Evolutionary conservation across 2,888 invertebrate genomes (phyloP), one percentile per base, ranked within the genome.

Genomic region (Penaeus monodon): DNA sequence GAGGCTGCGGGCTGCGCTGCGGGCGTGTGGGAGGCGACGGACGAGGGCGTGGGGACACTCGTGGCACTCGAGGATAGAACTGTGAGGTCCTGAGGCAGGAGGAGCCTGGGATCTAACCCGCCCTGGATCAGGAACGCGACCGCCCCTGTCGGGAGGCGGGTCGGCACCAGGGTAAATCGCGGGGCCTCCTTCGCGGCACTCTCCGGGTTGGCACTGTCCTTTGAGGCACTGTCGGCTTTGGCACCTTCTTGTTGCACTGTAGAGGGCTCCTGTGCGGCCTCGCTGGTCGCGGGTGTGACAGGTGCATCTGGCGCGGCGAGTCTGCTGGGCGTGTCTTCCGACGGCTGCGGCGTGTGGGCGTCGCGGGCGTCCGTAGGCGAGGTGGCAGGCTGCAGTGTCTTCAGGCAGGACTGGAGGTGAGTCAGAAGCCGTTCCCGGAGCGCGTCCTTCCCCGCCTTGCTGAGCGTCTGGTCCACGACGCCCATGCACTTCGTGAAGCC

Each of bases 101-200:
- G 70, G 70, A 70, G 70, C 2, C 29, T 0, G 27, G 78, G 57
- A 2, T 38, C 78, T 1, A 78, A 29, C 49, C 81, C 80, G 12
- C 88, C 88, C 22, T 84, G 76, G 29, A 88, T 38, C 22, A 88
- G 27, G 57, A 88, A 88, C 22, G 88, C 88, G 22, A 88, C 65
- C 24, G 80, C 70, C 1, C 88, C 88, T 29, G 82, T 80, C 24
- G 84, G 73, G 20, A 88, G 81, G 10, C 79, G 66, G 38, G 78
- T 85, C 1, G 85, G 85, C 38, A 85, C 80, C 29, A 85, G 70
- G 20, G 85, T 80, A 6, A 85, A 38, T 22, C 73, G 73, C 22
- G 73, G 73, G 73, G 29, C 22, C 12, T 33, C 38, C 24, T 73
- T 38, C 38, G 17, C 38, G 73, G 29, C 33, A 8, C 29, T 57